phyloP scores from a whole-genome alignment of 2,113 vertebrate genomes.

The Benitochromis conjunctus region DNA sequence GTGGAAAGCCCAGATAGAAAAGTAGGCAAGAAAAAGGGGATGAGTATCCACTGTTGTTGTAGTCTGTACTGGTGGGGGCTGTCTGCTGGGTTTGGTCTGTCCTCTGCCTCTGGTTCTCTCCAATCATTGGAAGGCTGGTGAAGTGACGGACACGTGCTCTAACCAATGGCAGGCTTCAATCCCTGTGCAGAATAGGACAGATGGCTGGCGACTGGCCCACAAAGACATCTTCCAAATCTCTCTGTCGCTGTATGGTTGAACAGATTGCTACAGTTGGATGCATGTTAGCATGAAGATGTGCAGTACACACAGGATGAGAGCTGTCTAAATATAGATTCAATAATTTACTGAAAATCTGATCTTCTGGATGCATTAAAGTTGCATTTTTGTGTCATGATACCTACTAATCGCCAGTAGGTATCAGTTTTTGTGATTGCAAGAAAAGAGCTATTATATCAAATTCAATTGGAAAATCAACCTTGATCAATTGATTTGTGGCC shows the following conservation, averaged over 20 bases:
- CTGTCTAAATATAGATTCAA: background rate
- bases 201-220: background rate
- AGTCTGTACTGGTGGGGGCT: background rate
- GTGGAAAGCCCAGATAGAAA: background rate
- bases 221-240: background rate
- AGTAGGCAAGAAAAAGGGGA: background rate
- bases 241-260: background rate
- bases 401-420: background rate
- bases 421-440: background rate
- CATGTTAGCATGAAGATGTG: background rate
- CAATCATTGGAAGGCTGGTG: background rate
- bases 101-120: background rate
- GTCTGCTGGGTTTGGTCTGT: background rate
- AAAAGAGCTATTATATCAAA: background rate
- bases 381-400: background rate
- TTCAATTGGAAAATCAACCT: background rate
- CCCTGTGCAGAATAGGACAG: background rate
- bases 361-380: background rate
- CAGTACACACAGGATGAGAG: background rate
- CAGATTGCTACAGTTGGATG: slow-evolving; percentile 11
- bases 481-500: background rate
- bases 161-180: background rate
- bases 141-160: background rate
- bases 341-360: background rate
- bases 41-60: background rate